Evolutionary conservation across 2,113 vertebrate genomes (phyloP).

Genomic region (Oriolus oriolus): DNA sequence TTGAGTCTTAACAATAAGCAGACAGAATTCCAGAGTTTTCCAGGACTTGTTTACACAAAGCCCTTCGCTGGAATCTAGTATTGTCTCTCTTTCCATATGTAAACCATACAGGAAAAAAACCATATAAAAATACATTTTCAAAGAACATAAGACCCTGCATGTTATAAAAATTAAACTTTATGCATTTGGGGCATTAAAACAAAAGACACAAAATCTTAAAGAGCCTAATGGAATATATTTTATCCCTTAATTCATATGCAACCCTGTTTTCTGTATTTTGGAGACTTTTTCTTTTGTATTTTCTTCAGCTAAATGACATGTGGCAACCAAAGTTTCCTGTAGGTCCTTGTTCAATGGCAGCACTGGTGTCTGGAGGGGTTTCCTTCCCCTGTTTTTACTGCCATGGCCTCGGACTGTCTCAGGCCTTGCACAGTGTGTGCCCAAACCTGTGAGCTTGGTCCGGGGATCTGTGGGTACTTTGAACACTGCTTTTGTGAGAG

Average conservation of each 20-base stretch:
- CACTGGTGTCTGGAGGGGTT: not conserved
- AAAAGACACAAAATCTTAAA: not conserved
- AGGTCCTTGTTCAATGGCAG: not conserved
- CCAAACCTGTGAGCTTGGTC: not conserved
- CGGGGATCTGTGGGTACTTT: not conserved
- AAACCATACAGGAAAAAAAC: not conserved
- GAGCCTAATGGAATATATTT: not conserved
- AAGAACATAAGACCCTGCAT: not conserved
- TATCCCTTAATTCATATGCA: not conserved
- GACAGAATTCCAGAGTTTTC: slow-evolving; percentile 31
- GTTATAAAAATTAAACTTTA: not conserved
- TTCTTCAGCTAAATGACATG: not conserved
- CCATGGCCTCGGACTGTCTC: not conserved
- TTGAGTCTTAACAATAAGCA: slow-evolving; percentile 46
- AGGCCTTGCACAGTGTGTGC: not conserved
- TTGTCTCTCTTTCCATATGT: not conserved
- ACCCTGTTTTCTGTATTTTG: not conserved
- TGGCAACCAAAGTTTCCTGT: not conserved
- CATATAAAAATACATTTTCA: not conserved
- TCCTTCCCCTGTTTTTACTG: not conserved
- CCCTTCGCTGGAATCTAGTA: not conserved
- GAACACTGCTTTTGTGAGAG: accelerated
- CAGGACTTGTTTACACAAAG: slow-evolving; percentile 30
- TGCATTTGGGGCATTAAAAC: not conserved
- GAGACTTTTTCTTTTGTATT: not conserved